Conservation (phyloP, 1,140 invertebrate species). For the Onthophagus taurus region DNA sequence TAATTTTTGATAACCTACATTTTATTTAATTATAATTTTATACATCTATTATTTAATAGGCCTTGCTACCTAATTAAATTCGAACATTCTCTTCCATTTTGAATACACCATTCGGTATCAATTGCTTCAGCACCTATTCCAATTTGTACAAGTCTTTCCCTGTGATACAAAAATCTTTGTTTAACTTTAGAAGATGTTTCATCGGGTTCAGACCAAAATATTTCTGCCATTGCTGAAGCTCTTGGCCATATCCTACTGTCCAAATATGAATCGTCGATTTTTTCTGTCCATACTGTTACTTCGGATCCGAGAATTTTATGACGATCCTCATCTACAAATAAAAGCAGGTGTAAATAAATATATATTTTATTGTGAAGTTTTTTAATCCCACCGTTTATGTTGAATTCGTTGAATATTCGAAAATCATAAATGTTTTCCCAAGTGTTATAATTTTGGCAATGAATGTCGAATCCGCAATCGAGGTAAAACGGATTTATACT, state of each 20-base stretch:
- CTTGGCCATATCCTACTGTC: constrained; percentile 70
- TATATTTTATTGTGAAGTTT: too few relatives aligned
- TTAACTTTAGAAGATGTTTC: constrained; percentile 54
- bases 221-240: constrained; percentile 68
- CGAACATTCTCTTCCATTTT: constrained; percentile 63
- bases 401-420: constrained; percentile 83
- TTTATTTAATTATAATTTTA: too few relatives aligned
- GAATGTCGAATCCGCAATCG: constrained; percentile 66
- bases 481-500: constrained; percentile 79
- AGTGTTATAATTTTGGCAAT: constrained; percentile 58
- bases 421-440: constrained; percentile 83
- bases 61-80: too few relatives aligned
- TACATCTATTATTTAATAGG: too few relatives aligned
- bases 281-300: constrained; percentile 73
- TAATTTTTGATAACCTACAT: too few relatives aligned
- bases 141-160: constrained; percentile 56
- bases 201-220: constrained; percentile 63
- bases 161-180: constrained; percentile 55
- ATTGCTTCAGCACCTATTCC: constrained; percentile 60
- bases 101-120: constrained; percentile 72
- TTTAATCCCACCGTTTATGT: too few relatives aligned
- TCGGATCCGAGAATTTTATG: constrained; percentile 53
- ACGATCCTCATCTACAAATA: constrained; percentile 41
- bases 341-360: too few relatives aligned
- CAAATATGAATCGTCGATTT: constrained; percentile 53